A percentile compares a stretch with the other conserved stretches of the same genome.
Evolutionary conservation across 53 echinoderm and acorn worm species (phyloP).

Genomic region (Hippasteria phrygiana): DNA sequence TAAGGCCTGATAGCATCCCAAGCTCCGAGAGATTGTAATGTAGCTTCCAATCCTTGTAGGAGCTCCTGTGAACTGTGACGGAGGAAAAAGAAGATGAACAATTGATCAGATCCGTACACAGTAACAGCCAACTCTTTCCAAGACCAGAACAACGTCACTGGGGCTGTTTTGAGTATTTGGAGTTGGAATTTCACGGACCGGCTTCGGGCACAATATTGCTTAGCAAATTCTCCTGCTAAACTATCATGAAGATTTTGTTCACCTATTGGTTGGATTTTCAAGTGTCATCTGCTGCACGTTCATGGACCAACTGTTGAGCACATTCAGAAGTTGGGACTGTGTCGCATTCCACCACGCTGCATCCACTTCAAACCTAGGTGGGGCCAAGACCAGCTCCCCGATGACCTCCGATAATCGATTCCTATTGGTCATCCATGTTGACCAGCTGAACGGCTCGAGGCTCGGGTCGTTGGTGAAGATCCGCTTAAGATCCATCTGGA

Average conservation of each 20-base stretch:
- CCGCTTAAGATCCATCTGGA: conserved; percentile 22
- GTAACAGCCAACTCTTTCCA: too few relatives aligned
- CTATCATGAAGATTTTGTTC: too few relatives aligned
- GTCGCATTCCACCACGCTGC: conserved; percentile 69
- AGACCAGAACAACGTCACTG: too few relatives aligned
- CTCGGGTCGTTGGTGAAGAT: conserved; percentile 65
- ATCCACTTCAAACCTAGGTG: conserved; percentile 62
- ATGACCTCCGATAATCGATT: conserved; percentile 38
- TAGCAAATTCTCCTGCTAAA: too few relatives aligned
- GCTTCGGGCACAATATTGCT: too few relatives aligned
- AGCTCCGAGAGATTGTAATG: conserved; percentile 35
- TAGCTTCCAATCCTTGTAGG: conserved; percentile 41
- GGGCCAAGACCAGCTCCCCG: conserved; percentile 47
- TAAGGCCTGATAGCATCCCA: conserved; percentile 57
- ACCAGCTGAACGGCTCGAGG: conserved; percentile 77
- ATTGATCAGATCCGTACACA: too few relatives aligned
- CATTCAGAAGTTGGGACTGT: conserved; percentile 25
- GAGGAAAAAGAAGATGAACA: neutral
- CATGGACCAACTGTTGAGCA: conserved; percentile 41
- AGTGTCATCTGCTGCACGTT: neutral
- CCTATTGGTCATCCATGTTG: conserved; percentile 46
- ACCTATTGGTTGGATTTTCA: conserved; percentile 24
- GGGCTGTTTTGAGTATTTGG: too few relatives aligned
- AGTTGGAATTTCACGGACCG: too few relatives aligned
- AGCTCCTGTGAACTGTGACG: conserved; percentile 3